Evolutionary conservation across 1,140 invertebrate species (phyloP).

Genomic region (Hycleus phaleratus): DNA sequence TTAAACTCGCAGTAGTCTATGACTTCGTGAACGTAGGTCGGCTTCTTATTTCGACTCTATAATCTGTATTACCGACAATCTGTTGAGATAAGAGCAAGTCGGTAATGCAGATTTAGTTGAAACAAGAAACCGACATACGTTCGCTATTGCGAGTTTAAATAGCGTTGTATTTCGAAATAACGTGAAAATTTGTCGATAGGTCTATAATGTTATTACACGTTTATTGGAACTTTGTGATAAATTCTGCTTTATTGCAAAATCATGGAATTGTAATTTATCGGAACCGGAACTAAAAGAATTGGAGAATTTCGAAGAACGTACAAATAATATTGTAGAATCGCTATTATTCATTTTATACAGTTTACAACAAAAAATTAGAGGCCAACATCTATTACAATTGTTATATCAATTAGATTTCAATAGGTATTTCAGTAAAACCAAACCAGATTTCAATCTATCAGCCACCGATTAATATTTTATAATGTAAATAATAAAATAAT

Average conservation of each 20-base stretch:
- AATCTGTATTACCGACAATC: no score
- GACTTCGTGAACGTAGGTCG: no score
- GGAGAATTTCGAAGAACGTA: slow-evolving; percentile 41
- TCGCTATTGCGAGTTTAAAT: neutral
- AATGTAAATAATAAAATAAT: neutral
- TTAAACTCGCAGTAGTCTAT: no score
- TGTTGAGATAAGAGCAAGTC: no score
- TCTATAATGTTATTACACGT: slow-evolving; percentile 35
- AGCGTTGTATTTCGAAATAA: neutral
- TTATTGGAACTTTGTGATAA: slow-evolving; percentile 48
- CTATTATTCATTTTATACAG: slow-evolving; percentile 54
- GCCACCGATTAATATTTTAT: slow-evolving; percentile 2
- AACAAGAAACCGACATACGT: neutral
- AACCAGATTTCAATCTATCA: slow-evolving; percentile 6
- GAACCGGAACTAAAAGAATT: slow-evolving; percentile 40
- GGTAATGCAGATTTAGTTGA: no score
- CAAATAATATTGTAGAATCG: slow-evolving; percentile 49
- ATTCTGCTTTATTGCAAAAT: slow-evolving; percentile 46
- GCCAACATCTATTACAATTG: slow-evolving; percentile 59
- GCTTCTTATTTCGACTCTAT: no score
- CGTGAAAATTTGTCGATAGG: slow-evolving; percentile 17
- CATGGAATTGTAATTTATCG: slow-evolving; percentile 44
- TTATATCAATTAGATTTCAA: slow-evolving; percentile 68
- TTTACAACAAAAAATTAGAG: slow-evolving; percentile 54
- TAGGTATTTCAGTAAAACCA: slow-evolving; percentile 56